Base-by-base conservation (phyloP, 2,797 vertebrate species). In the Lutjanus campechanus region DNA sequence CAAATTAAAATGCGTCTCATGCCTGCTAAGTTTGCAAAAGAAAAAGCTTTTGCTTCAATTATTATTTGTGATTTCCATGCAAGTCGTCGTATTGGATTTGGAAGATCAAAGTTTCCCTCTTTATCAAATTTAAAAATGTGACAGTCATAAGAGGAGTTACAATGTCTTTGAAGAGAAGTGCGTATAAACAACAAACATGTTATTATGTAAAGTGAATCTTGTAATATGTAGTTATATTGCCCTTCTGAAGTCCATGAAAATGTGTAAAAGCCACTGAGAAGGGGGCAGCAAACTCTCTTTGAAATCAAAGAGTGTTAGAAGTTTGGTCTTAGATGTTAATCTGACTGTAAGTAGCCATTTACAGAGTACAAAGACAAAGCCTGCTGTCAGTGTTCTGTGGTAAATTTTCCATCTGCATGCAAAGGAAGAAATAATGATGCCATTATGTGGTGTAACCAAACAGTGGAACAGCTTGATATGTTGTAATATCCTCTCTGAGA, bases 351-450 rank as follows among this genome's bases (percentile, higher is more conserved):
- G 90, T 89, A 90, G 78, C 86, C 87, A 88, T 93, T 92, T 89
- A 90, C 83, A 67, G 62, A 91, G 84, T 82, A 91, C 88, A 93
- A 89, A 92, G 85, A 90, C 85, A 80, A 87, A 87, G 82, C 49
- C 68, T 43, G 61, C 69, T 79, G 88, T 79, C 84, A 76, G 69
- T 64, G 53, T 84, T 82, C 3, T 1, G 40, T 78, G 83, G 70
- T 66, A 85, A 77, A 84, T 85, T 74, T 76, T 72, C 74, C 76
- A 84, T 91, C 84, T 81, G 81, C 79, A 85, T 90, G 79, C 73
- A 84, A 85, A 90, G 76, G 76, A 72, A 87, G 82, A 86, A 91
- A 88, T 92, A 92, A 95, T 93, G 90, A 90, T 81, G 84, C 88
- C 81, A 92, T 91, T 93, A 92, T 86, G 83, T 81, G 73, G 77